Evolutionary conservation across 2,888 invertebrate genomes (phyloP).

Genomic region (Luffia ferchaultella): DNA sequence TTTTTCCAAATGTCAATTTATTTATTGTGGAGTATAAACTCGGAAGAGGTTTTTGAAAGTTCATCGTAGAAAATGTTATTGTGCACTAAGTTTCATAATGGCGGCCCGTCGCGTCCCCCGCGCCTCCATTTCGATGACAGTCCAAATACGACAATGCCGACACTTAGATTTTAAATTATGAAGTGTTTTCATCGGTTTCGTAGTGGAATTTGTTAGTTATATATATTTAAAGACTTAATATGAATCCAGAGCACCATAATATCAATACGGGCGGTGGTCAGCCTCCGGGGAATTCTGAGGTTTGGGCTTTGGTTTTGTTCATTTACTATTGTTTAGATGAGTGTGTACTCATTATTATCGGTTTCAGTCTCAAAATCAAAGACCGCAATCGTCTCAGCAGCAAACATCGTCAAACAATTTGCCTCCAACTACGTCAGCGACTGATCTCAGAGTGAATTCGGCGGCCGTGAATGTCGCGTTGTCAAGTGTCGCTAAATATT

Average conservation of each 20-base stretch:
- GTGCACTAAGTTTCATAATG: conserved; percentile 67
- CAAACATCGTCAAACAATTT: conserved; percentile 33
- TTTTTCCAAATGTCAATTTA: neutral
- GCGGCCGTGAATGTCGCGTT: conserved; percentile 74
- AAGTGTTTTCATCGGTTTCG: conserved; percentile 46
- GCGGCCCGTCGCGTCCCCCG: conserved; percentile 75
- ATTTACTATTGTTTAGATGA: conserved; percentile 16
- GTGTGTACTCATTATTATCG: neutral
- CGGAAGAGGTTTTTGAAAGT: neutral
- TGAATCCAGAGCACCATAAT: conserved; percentile 61
- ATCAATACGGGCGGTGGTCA: conserved; percentile 70
- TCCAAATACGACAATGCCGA: conserved; percentile 65
- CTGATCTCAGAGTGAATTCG: conserved; percentile 70
- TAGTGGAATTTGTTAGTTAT: conserved; percentile 23
- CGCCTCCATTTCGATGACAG: conserved; percentile 71
- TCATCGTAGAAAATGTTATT: conserved; percentile 47
- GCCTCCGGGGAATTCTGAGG: conserved; percentile 64
- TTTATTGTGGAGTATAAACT: neutral
- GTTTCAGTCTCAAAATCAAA: conserved; percentile 47
- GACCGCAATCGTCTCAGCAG: conserved; percentile 42
- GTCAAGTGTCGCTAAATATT: conserved; percentile 82
- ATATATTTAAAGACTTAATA: conserved; percentile 33
- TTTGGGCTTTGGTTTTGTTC: conserved; percentile 29
- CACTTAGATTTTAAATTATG: conserved; percentile 51
- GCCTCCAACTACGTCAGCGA: conserved; percentile 65